These are phyloP conservation scores for Drosophila ogumai DNA, from an alignment of 1,140 invertebrate species.

Conservation along the genomic window DNA sequence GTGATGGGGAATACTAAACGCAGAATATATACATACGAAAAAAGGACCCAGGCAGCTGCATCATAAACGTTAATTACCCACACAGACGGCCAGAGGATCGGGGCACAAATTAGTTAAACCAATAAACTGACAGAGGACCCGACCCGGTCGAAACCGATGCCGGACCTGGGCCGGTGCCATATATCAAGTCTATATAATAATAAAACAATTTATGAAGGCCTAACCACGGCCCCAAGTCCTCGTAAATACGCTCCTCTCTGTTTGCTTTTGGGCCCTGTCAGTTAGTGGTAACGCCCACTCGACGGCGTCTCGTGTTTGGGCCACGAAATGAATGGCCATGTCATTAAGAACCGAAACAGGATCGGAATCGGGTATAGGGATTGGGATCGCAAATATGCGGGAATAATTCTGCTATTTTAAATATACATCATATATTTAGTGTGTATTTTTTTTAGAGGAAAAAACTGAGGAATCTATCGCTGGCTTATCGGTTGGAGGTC, in stretches of 20 bases:
- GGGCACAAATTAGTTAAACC: slow-evolving; percentile 79
- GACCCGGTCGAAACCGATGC: no score
- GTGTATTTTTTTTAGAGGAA: neutral
- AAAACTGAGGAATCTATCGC: slow-evolving; percentile 8
- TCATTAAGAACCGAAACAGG: slow-evolving; percentile 58
- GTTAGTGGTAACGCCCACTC: slow-evolving; percentile 78
- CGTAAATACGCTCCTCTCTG: slow-evolving; percentile 19
- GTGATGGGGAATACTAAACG: slow-evolving; percentile 16
- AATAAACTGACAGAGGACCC: slow-evolving; percentile 74
- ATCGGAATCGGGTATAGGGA: neutral
- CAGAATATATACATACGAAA: neutral
- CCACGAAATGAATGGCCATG: slow-evolving; percentile 75
- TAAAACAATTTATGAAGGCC: slow-evolving; percentile 82
- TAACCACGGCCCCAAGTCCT: slow-evolving; percentile 67
- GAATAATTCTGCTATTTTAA: neutral
- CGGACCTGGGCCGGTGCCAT: slow-evolving; percentile 49
- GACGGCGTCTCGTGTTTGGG: slow-evolving; percentile 50
- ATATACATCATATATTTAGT: neutral
- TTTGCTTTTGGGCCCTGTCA: slow-evolving; percentile 52
- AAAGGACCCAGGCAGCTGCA: slow-evolving; percentile 63
- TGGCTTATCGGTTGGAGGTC: slow-evolving; percentile 22
- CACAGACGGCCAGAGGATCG: slow-evolving; percentile 22
- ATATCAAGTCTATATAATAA: slow-evolving; percentile 83
- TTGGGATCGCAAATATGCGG: neutral
- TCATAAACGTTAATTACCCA: slow-evolving; percentile 74